Evolutionary conservation across 2,113 vertebrate genomes (phyloP), one percentile per base, ranked within the genome.

Genomic region (Oncorhynchus kisutch): DNA sequence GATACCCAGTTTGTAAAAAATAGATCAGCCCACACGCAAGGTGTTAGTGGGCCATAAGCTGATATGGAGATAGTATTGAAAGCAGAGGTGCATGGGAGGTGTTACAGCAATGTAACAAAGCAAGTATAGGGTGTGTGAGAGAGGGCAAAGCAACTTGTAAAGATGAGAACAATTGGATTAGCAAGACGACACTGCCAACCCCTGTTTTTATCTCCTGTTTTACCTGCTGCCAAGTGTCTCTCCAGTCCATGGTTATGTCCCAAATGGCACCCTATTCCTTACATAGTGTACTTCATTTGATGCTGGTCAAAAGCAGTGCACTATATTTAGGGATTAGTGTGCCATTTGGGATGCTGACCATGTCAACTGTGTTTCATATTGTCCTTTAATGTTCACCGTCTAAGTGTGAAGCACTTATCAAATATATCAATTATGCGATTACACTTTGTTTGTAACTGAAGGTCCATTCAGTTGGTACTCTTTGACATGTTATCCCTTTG

Each of bases 391-490:
- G 70, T 77, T 72, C 45, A 22, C 64, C 24, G 64, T 64, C 51
- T 27, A 51, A 81, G 66, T 74, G 72, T 67, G 68, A 49, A 62
- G 72, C 60, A 27, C 72, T 71, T 31, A 59, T 70, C 60, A n/a
- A 60, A 75, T 39, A 65, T 78, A 45, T 78, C 69, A 78, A 82
- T 79, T 79, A 78, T 31, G 71, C 29, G 77, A 73, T 82, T 75
- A 64, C 69, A 60, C 66, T 69, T 70, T 57, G 60, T 29, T 29
- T 22, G 8, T 24, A 24, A 67, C 67, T 29, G 48, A 51, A 5
- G 69, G 73, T n/a, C 45, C 66, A 70, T 66, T 67, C 65, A 66
- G 70, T 73, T 70, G 51, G 64, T 54, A 20, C 45, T 49, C 45
- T 82, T 75, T 54, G 16, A 54, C 51, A 54, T 54, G 51, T 54